Conservation (phyloP, 2,888 invertebrate genomes). For the Gastracanthus pulcherrimus region DNA sequence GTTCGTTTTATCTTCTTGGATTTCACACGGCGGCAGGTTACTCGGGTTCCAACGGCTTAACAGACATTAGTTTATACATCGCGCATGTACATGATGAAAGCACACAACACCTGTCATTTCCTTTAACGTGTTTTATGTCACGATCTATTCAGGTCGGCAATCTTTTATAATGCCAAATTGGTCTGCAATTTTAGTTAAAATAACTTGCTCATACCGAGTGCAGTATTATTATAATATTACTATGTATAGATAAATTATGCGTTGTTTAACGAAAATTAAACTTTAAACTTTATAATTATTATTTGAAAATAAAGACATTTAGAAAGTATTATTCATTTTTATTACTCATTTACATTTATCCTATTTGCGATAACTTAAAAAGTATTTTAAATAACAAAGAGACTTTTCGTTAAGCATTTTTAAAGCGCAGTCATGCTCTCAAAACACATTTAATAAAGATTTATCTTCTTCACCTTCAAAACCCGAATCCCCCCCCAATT, state of each 20-base stretch:
- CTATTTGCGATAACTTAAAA: too few species aligned
- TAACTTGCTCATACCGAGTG: neutral
- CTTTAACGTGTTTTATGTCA: conserved; percentile 9
- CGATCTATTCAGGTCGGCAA: conserved; percentile 22
- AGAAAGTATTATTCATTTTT: too few species aligned
- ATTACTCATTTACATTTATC: neutral
- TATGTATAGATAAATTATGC: too few species aligned
- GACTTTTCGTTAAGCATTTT: too few species aligned
- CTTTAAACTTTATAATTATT: too few species aligned
- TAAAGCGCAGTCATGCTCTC: neutral
- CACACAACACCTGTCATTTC: conserved; percentile 34
- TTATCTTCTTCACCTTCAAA: neutral
- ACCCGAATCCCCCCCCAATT: neutral
- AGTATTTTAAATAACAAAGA: too few species aligned
- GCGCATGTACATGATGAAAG: conserved; percentile 13
- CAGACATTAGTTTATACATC: neutral
- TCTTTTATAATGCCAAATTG: neutral
- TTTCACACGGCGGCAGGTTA: conserved; percentile 25
- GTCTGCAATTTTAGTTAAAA: neutral
- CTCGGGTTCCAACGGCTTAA: neutral
- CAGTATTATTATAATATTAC: neutral
- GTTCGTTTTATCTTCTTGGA: conserved; percentile 49
- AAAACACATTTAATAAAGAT: neutral
- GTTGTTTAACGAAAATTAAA: too few species aligned
- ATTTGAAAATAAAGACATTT: too few species aligned